These are phyloP conservation scores for Corythaeola cristata DNA, from an alignment of 2,113 vertebrate genomes.

Conservation along the genomic window DNA sequence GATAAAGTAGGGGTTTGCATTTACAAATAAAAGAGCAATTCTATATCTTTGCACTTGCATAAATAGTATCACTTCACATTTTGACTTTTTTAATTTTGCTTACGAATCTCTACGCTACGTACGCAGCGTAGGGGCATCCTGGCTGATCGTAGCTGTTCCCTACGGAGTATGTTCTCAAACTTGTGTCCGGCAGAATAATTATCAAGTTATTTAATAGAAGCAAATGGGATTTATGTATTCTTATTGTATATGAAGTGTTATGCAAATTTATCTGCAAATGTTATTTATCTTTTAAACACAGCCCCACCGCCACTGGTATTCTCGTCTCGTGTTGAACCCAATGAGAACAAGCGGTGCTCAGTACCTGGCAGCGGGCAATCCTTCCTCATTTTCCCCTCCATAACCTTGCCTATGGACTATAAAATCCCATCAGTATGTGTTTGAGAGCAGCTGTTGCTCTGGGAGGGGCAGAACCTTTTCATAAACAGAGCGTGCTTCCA, in stretches of 20 bases:
- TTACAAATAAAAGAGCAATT: background rate
- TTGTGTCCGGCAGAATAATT: background rate
- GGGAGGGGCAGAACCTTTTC: background rate
- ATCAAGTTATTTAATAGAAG: background rate
- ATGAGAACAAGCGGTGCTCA: rapidly evolving
- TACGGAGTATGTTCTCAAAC: background rate
- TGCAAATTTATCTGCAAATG: background rate
- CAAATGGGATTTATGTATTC: background rate
- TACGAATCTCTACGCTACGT: background rate
- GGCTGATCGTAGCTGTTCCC: background rate
- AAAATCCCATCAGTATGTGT: background rate
- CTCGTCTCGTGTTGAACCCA: rapidly evolving
- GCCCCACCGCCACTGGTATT: rapidly evolving
- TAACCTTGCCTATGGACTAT: rapidly evolving
- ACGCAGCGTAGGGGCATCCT: rapidly evolving
- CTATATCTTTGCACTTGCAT: background rate
- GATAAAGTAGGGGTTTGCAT: background rate
- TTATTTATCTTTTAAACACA: background rate
- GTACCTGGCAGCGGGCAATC: background rate
- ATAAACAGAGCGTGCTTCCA: rapidly evolving
- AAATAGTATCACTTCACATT: background rate
- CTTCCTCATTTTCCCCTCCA: background rate
- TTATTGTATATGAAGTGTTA: background rate
- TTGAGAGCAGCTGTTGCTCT: background rate
- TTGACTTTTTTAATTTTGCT: background rate